phyloP scores from a whole-genome alignment of 2,113 vertebrate genomes.

The Excalfactoria chinensis region DNA sequence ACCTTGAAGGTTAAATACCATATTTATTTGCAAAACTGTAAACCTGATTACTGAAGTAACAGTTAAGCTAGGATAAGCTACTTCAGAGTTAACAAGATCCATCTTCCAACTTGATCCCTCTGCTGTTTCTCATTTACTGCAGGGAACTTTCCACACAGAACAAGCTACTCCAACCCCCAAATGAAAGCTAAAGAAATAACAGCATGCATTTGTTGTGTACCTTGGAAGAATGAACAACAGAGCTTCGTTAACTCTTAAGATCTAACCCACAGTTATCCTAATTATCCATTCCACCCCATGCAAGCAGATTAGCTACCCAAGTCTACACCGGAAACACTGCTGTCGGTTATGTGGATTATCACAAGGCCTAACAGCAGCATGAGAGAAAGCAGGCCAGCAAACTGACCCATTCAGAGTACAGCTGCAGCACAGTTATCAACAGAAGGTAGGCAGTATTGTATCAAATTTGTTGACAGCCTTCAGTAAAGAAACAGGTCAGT shows the following conservation, averaged over 20 bases:
- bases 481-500: neutral
- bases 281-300: neutral
- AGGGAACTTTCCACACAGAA: neutral
- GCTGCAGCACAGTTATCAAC: neutral
- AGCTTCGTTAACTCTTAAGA: neutral
- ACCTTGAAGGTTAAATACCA: neutral
- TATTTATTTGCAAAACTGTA: conserved; percentile 21
- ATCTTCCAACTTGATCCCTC: neutral
- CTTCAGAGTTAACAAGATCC: conserved; percentile 19
- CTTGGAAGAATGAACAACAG: neutral
- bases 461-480: neutral
- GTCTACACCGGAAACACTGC: neutral
- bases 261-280: neutral
- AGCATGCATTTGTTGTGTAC: rapidly evolving
- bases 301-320: neutral
- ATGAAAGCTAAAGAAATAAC: neutral
- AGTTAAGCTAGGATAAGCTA: conserved; percentile 45
- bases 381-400: neutral
- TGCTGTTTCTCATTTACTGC: neutral
- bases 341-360: neutral
- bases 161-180: neutral
- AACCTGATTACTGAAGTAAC: conserved; percentile 37
- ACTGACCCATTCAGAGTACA: neutral
- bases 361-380: neutral
- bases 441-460: neutral